Conservation (phyloP, 1,140 invertebrate species). For the Lepidurus couesii region DNA sequence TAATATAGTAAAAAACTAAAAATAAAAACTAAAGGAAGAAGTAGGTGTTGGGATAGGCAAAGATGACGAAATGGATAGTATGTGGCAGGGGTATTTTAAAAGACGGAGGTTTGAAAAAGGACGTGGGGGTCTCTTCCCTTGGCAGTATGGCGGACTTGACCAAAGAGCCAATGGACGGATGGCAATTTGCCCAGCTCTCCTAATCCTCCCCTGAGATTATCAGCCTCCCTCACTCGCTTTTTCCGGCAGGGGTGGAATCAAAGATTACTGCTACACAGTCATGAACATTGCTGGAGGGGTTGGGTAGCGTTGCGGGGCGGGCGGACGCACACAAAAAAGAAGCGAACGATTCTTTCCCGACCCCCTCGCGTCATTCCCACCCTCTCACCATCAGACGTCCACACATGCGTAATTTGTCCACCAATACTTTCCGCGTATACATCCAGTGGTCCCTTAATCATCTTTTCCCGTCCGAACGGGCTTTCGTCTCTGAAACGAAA, state of each 20-base stretch:
- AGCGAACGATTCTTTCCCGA: constrained; percentile 1
- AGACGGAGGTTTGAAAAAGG: neutral
- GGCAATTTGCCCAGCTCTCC: neutral
- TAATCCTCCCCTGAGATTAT: constrained; percentile 14
- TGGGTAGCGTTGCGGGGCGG: neutral
- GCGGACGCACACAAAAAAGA: neutral
- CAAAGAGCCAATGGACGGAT: constrained; percentile 21
- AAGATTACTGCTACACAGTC: neutral
- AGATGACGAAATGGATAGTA: neutral
- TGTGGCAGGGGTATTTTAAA: neutral
- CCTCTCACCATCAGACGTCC: constrained; percentile 13
- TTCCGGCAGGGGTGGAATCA: neutral
- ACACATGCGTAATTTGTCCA: constrained; percentile 22
- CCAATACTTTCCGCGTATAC: constrained; percentile 5
- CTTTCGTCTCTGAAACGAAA: neutral
- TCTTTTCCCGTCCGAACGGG: neutral
- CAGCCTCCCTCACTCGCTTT: constrained; percentile 1
- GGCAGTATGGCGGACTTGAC: constrained; percentile 20
- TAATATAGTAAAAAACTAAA: neutral
- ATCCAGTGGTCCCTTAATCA: neutral
- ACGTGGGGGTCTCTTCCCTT: neutral
- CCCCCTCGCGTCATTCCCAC: neutral
- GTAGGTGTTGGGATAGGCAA: neutral
- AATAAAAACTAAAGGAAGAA: too few relatives aligned
- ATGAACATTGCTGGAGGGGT: neutral